Conservation (phyloP, 2,797 vertebrate species). For the Anabas testudineus region DNA sequence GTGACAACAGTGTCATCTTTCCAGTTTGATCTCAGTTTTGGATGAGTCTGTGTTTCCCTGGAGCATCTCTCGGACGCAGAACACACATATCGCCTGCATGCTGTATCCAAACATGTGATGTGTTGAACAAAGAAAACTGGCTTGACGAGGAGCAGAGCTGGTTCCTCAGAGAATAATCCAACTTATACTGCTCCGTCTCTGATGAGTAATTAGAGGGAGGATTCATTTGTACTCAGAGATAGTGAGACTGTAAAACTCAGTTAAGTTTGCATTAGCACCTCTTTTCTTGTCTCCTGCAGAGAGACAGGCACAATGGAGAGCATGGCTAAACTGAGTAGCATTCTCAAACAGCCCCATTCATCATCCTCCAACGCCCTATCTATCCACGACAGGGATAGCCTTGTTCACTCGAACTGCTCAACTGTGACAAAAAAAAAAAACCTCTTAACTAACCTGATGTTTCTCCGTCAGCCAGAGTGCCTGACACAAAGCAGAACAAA, state of each 20-base stretch:
- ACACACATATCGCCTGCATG: slow-evolving; percentile 28
- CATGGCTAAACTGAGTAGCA: slow-evolving; percentile 56
- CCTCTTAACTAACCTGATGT: slow-evolving; percentile 57
- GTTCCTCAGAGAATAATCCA: slow-evolving; percentile 60
- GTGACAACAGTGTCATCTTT: slow-evolving; percentile 45
- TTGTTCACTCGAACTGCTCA: slow-evolving; percentile 64
- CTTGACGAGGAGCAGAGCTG: slow-evolving; percentile 24
- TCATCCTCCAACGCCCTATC: slow-evolving; percentile 74
- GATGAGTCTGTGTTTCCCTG: slow-evolving; percentile 30
- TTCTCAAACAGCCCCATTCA: slow-evolving; percentile 77
- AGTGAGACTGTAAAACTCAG: slow-evolving; percentile 54
- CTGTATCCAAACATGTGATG: slow-evolving; percentile 60
- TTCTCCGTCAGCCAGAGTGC: slow-evolving; percentile 41
- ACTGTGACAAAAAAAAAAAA: slow-evolving; percentile 47
- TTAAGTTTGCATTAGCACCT: slow-evolving; percentile 63
- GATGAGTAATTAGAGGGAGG: slow-evolving; percentile 60
- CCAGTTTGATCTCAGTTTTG: slow-evolving; percentile 52
- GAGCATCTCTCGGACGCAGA: slow-evolving; percentile 43
- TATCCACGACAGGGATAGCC: slow-evolving; percentile 65
- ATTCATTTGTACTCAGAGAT: slow-evolving; percentile 63
- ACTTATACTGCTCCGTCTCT: slow-evolving; percentile 47
- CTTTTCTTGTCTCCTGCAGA: slow-evolving; percentile 43
- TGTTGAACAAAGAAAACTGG: slow-evolving; percentile 55
- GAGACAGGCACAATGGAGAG: slow-evolving; percentile 53
- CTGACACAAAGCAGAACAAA: slow-evolving; percentile 40